Evolutionary conservation across 2,113 vertebrate genomes (phyloP), one percentile per base, ranked within the genome.

Genomic region (Notarius lentiginosus): DNA sequence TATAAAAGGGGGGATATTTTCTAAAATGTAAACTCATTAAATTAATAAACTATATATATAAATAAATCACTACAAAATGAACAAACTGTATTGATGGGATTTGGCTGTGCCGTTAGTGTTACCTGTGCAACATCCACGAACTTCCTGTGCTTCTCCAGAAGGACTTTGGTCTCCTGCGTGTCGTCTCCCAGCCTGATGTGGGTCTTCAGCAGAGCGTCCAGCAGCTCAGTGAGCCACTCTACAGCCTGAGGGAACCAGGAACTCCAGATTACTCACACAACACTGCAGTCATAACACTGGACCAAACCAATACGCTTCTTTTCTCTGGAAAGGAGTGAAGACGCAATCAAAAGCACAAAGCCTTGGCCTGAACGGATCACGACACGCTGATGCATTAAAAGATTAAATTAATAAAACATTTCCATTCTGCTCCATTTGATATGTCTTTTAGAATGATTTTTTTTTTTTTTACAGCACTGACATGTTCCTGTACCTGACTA

Each of bases 41-140:
- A 14, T 27, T 12, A 14, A 66, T 12, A 4, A 66, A 15, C 14
- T 0, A 61, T n/a, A 10, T 11, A 10, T 66, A 10, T 8, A 66
- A 12, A 12, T 27, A 15, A 30, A 30, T 34, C 7, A 24, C n/a
- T n/a, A 41, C 14, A 72, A 17, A 72, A 75, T 75, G 41, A 17
- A 70, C n/a, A 34, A 34, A 70, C 41, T 41, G 2, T 7, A 14
- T 2, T 17, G 14, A 8, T 18, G 20, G 41, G 20, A 49, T 80
- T 34, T 89, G 87, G 92, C 90, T 73, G 82, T 41, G 41, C 41
- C 41, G 41, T 41, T 3, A 41, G 41, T 41, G 20, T 63, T 91
- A 97, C 98, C 98, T 99, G 98, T 90, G 98, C 98, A 20, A 99
- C 98, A 88, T 99, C 98, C 92, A 99, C 97, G 94, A 99, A 99